These are phyloP conservation scores for Globodera ellingtonae DNA, from an alignment of 1,140 invertebrate genomes.

Conservation along the genomic window DNA sequence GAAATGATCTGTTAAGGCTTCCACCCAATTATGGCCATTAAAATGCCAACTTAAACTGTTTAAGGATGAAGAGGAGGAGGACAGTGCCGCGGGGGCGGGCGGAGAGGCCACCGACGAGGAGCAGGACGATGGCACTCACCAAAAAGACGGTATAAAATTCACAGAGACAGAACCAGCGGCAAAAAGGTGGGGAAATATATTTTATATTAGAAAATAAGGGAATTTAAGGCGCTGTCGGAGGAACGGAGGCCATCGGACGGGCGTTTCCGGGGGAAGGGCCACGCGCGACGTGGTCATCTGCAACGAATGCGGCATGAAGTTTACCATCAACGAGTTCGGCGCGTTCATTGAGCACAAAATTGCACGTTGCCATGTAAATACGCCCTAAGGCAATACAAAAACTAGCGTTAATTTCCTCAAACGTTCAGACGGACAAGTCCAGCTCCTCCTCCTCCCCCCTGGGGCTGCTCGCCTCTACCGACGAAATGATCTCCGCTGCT, in stretches of 20 bases:
- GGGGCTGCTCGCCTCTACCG: conserved; percentile 37
- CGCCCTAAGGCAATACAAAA: conserved; percentile 33
- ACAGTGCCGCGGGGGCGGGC: conserved; percentile 28
- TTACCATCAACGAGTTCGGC: conserved; percentile 51
- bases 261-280: background rate
- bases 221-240: background rate
- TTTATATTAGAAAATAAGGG: background rate
- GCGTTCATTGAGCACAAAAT: conserved; percentile 64
- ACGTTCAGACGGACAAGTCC: conserved; percentile 38
- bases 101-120: conserved; percentile 25
- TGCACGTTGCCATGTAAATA: conserved; percentile 47
- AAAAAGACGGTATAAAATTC: background rate
- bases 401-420: conserved; percentile 27
- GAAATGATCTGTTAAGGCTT: background rate
- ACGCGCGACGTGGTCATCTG: conserved; percentile 56
- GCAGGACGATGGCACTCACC: background rate
- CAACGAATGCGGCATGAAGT: conserved; percentile 54
- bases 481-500: conserved; percentile 5
- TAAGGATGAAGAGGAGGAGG: conserved; percentile 34
- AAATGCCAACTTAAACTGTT: background rate
- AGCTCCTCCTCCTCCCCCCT: conserved; percentile 19
- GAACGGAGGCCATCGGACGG: conserved; percentile 1
- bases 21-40: background rate
- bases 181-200: background rate
- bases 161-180: background rate